Evolutionary conservation across 2,888 invertebrate genomes (phyloP).

Genomic region (Melinopterus prodromus): DNA sequence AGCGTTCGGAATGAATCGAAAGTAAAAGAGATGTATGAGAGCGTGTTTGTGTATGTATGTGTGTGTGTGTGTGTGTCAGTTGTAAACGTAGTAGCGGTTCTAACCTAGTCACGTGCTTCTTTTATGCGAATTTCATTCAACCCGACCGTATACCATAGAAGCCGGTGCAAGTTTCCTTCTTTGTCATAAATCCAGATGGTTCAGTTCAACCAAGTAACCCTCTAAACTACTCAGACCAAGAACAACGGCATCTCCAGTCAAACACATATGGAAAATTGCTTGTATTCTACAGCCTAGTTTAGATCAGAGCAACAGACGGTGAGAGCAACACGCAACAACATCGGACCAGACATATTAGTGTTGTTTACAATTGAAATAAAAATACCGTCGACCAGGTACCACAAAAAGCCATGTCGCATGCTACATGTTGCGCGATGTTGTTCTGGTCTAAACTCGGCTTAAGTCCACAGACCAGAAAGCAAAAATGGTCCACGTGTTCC

Average conservation of each 20-base stretch:
- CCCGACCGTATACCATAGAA: conserved; percentile 8
- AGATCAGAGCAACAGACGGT: too few relatives aligned
- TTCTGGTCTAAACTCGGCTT: too few relatives aligned
- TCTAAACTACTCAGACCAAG: not conserved
- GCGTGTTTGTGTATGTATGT: not conserved
- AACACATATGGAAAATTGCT: not conserved
- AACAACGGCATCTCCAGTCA: not conserved
- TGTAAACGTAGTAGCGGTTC: conserved; percentile 28
- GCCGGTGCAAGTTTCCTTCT: not conserved
- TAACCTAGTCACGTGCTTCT: conserved; percentile 40
- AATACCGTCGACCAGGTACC: too few relatives aligned
- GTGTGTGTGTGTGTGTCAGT: not conserved
- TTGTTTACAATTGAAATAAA: too few relatives aligned
- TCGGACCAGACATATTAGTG: too few relatives aligned
- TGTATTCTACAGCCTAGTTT: too few relatives aligned
- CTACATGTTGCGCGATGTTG: too few relatives aligned
- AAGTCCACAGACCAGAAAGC: too few relatives aligned
- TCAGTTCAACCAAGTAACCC: not conserved
- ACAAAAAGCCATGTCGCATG: too few relatives aligned
- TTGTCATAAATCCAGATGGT: not conserved
- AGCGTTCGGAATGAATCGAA: conserved; percentile 40
- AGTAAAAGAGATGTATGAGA: conserved; percentile 34
- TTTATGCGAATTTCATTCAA: conserved; percentile 40
- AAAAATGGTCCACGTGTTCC: too few relatives aligned
- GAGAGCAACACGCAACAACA: too few relatives aligned